A percentile compares a stretch with the other conserved stretches of the same genome.
Conservation (phyloP, 2,113 vertebrate genomes). For the Salvelinus alpinus region DNA sequence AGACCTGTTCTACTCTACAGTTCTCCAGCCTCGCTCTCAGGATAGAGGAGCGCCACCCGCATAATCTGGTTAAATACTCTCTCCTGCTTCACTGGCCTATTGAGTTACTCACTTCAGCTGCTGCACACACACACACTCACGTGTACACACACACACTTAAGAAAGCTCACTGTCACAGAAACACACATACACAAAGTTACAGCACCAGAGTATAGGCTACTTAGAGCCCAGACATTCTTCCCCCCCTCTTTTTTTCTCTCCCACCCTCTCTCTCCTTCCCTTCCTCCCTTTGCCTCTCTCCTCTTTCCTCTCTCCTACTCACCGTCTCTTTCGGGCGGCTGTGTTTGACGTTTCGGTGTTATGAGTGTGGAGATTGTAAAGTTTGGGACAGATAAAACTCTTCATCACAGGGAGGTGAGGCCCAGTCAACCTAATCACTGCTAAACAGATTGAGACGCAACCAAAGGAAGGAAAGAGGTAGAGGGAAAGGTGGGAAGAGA, state of each 20-base stretch:
- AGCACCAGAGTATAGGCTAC: constrained; percentile 1
- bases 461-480: constrained; percentile 2
- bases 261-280: background rate
- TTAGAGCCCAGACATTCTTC: constrained; percentile 15
- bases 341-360: constrained; percentile 18
- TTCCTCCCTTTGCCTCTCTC: background rate
- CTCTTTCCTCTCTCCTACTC: background rate
- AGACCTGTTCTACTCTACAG: constrained; percentile 11
- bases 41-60: background rate
- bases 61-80: constrained; percentile 31
- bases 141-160: constrained; percentile 24
- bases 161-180: background rate
- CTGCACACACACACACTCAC: constrained; percentile 18
- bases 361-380: background rate
- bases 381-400: background rate
- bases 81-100: constrained; percentile 10
- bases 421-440: constrained; percentile 10
- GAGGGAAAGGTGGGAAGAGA: background rate
- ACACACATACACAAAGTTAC: background rate
- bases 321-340: background rate
- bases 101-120: constrained; percentile 17
- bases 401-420: background rate
- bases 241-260: background rate
- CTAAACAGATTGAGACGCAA: constrained; percentile 7
- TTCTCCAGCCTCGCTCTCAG: constrained; percentile 26